phyloP scores from a whole-genome alignment of 2,113 vertebrate genomes.

The Hiodon tergisus region DNA sequence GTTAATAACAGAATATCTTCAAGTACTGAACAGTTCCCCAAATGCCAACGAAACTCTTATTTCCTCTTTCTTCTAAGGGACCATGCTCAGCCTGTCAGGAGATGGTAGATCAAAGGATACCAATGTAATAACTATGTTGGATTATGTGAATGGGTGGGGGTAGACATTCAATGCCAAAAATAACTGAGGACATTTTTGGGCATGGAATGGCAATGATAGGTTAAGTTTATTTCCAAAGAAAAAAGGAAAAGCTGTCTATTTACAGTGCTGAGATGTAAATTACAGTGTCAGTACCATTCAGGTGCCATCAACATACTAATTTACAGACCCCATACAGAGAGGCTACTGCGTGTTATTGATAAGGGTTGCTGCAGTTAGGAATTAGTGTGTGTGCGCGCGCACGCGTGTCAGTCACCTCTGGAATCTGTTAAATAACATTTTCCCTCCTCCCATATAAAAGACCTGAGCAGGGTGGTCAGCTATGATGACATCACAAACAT shows the following conservation, averaged over 20 bases:
- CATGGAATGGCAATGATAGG: conserved; percentile 16
- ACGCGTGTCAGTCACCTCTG: conserved; percentile 11
- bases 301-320: conserved; percentile 57
- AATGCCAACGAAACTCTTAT: too few relatives aligned
- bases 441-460: conserved; percentile 31
- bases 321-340: conserved; percentile 52
- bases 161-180: conserved; percentile 3
- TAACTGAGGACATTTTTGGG: conserved; percentile 19
- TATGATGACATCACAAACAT: not conserved
- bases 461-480: conserved; percentile 9
- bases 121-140: conserved; percentile 2
- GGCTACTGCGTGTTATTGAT: conserved; percentile 53
- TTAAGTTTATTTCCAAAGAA: conserved; percentile 27
- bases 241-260: conserved; percentile 32
- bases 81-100: too few relatives aligned
- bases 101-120: not conserved
- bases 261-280: conserved; percentile 41
- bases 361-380: conserved; percentile 40
- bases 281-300: conserved; percentile 45
- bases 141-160: conserved; percentile 7
- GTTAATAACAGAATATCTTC: too few relatives aligned
- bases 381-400: conserved; percentile 8
- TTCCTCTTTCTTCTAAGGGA: too few relatives aligned
- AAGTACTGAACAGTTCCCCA: too few relatives aligned
- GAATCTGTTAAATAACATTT: conserved; percentile 35